A percentile compares a stretch with the other conserved stretches of the same genome.
Conservation (phyloP, 2,888 invertebrate species). For the Drosophila neonasuta region DNA sequence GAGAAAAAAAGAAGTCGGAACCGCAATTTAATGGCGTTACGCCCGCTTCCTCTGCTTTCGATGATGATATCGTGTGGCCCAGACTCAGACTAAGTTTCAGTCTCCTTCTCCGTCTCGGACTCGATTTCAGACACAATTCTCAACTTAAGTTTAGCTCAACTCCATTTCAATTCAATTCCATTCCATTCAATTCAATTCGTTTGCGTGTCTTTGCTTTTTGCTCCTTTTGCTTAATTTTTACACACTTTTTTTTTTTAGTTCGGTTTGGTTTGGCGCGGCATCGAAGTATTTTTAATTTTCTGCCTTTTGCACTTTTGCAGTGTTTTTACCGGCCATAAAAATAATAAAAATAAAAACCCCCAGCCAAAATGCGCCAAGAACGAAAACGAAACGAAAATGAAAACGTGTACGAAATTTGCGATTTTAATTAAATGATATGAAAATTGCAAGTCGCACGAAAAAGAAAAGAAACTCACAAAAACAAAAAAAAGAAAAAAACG, state of each 20-base stretch:
- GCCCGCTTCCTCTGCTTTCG: slow-evolving; percentile 62
- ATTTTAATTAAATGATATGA: slow-evolving; percentile 78
- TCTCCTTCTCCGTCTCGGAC: neutral
- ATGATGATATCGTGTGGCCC: slow-evolving; percentile 5
- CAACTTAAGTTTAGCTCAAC: slow-evolving; percentile 10
- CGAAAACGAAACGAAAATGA: slow-evolving; percentile 67
- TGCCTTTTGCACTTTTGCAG: slow-evolving; percentile 72
- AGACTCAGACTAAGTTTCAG: too few relatives aligned
- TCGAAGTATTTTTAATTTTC: slow-evolving; percentile 77
- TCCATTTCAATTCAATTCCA: slow-evolving; percentile 49
- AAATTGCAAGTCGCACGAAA: slow-evolving; percentile 67
- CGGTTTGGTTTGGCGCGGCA: slow-evolving; percentile 46
- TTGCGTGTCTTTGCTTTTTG: slow-evolving; percentile 30
- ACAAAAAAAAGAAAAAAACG: slow-evolving; percentile 10
- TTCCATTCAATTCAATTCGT: slow-evolving; percentile 47
- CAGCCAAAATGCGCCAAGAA: slow-evolving; percentile 46
- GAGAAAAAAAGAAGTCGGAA: neutral
- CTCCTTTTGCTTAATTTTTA: slow-evolving; percentile 16
- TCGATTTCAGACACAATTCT: slow-evolving; percentile 18
- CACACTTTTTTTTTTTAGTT: slow-evolving; percentile 29
- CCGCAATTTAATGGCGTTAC: slow-evolving; percentile 77
- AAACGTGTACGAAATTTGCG: slow-evolving; percentile 78
- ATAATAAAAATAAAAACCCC: slow-evolving; percentile 63
- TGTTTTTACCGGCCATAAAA: slow-evolving; percentile 68
- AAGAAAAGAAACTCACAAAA: slow-evolving; percentile 42